Evolutionary conservation across 2,797 vertebrate genomes (phyloP).

Genomic region (Hemitrygon akajei): DNA sequence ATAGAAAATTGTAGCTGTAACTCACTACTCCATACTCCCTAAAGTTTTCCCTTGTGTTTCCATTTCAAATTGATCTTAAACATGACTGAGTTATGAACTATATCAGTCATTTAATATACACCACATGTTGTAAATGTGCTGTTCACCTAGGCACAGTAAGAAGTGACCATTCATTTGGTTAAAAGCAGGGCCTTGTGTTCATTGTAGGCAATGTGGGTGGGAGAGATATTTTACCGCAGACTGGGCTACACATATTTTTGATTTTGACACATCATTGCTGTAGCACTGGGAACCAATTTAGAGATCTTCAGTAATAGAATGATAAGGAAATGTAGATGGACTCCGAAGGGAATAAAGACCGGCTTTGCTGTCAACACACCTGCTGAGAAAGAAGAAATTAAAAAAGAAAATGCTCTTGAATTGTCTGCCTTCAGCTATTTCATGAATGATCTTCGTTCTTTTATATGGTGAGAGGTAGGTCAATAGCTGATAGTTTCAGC

Average conservation of each 20-base stretch:
- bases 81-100: neutral
- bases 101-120: neutral
- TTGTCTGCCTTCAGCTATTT: neutral
- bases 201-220: neutral
- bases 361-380: neutral
- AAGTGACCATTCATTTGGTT: neutral
- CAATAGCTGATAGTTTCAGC: neutral
- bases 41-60: neutral
- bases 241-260: no score
- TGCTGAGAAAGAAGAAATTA: neutral
- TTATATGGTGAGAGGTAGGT: neutral
- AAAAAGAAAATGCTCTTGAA: neutral
- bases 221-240: no score
- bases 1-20: neutral
- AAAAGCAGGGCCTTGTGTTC: neutral
- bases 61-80: neutral
- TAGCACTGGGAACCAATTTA: no score
- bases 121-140: neutral
- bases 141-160: neutral
- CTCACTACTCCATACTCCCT: neutral
- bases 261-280: no score
- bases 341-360: neutral
- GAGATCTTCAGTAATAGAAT: no score
- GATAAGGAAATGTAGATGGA: no score
- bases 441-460: neutral